Evolutionary conservation across 2,113 vertebrate species (phyloP), one percentile per base, ranked within the genome.

Genomic region (Calypte anna): DNA sequence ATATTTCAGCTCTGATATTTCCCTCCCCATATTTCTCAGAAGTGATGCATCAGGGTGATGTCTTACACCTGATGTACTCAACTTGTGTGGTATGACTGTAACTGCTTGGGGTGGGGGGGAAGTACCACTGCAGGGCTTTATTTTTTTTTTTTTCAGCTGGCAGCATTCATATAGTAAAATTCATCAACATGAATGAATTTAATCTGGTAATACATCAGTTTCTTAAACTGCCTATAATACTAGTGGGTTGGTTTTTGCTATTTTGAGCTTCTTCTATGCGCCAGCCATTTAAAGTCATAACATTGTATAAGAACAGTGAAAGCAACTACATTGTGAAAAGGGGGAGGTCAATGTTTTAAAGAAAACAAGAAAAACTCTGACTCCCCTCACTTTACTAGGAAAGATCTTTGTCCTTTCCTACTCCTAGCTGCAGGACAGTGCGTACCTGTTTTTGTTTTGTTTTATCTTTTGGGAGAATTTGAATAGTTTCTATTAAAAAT

Each of bases 11-110:
- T 97, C 92, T 15, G 94, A 97, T 97, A 96, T 91, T 98, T 98
- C 96, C 97, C 96, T 98, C 97, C 97, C 97, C 96, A 96, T 97
- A 97, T 96, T 98, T 98, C 97, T 98, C 96, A 98, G 98, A 98
- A 98, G 97, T 97, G 96, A 98, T 98, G 96, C 96, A 98, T 95
- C 88, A 82, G 95, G 76, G 94, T 97, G 96, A 97, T 97, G 96
- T 97, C 97, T 98, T 97, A 97, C 98, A 98, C 98, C 98, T 98
- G 98, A 98, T 96, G 94, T 76, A 82, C 82, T 98, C 98, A 82
- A 98, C 98, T 97, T 98, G 98, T 98, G 98, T 98, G 98, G 98
- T 96, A 98, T 58, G 81, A 86, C 88, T 94, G 68, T 78, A 96
- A 94, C 94, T 82, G 81, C 54, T 80, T n/a, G 50, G 13, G 12